Evolutionary conservation across 2,797 vertebrate species (phyloP).

Genomic region (Etheostoma nigrum): DNA sequence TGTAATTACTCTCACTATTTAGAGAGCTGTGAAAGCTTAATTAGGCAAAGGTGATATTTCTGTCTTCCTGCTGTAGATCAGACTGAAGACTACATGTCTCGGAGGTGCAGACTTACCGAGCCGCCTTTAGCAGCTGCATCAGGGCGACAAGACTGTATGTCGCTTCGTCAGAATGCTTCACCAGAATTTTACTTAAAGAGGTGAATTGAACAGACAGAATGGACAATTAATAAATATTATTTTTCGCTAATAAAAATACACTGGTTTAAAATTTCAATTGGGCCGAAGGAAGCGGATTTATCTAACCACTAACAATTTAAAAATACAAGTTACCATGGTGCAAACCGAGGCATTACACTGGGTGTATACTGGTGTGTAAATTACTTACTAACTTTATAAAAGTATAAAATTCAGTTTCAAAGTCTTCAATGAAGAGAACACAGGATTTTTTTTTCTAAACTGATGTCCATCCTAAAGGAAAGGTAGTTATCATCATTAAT

Average conservation of each 20-base stretch:
- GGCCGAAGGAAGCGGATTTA: too few species aligned
- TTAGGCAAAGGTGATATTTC: slow-evolving; percentile 43
- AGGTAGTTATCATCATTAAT: not conserved
- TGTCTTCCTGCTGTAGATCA: slow-evolving; percentile 21
- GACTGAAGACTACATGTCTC: slow-evolving; percentile 12
- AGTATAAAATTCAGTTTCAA: not conserved
- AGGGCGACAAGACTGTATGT: not conserved
- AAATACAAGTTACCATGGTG: not conserved
- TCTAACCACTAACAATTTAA: too few species aligned
- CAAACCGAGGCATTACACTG: not conserved
- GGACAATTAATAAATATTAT: not conserved
- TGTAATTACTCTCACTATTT: slow-evolving; percentile 47
- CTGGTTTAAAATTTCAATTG: not conserved
- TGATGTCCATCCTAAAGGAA: not conserved
- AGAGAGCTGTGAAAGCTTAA: slow-evolving; percentile 46
- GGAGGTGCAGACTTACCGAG: not conserved
- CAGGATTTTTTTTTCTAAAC: not conserved
- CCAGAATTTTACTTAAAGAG: not conserved
- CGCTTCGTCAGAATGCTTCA: not conserved
- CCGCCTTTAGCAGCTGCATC: not conserved
- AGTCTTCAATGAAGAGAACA: not conserved
- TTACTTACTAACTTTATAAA: not conserved
- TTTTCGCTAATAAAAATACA: not conserved
- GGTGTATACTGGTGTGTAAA: not conserved
- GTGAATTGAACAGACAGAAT: too few species aligned